Evolutionary conservation across 2,888 invertebrate genomes (phyloP), one percentile per base, ranked within the genome.

Genomic region (Trissolcus japonicus): DNA sequence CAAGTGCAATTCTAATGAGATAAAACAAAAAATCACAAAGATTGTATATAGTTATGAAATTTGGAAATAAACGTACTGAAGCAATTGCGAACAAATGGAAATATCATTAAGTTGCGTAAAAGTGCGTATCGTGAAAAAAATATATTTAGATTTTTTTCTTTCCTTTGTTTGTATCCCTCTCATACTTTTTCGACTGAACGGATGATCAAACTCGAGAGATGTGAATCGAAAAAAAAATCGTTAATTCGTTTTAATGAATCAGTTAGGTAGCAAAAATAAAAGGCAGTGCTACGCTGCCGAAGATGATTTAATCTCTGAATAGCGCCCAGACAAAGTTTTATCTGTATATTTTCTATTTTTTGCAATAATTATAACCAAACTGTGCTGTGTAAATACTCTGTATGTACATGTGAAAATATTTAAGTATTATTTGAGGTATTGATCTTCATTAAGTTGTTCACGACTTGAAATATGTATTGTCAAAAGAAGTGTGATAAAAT

Each of bases 361-460:
- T 46, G 67, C 67, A 59, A 67, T 67, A 59, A 46, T 14, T 61
- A 14, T 69, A 61, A 61, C 53, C 43, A 51, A 66, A 61, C 48
- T 69, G 59, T 54, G 54, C 51, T 25, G 16, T 69, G 69, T 71
- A 71, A 71, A 71, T 71, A 71, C 62, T 71, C 63, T 63, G 71
- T 71, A 61, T 56, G 61, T 69, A 68, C 40, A 62, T 71, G 71
- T 62, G 63, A n/a, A 57, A 54, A 54, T 51, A 62, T 62, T 60
- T 69, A 62, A 60, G 35, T 55, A 2, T 19, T 29, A 35, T 3
- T 41, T 51, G 63, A 63, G 57, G 63, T 63, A 71, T 46, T 71
- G 71, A 71, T 46, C 50, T 55, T 55, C 59, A 25, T 3, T 50
- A n/a, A 17, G 17, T 14, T 41, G 41, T 21, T 50, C 6, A 17